These are phyloP conservation scores for Columbina picui DNA, from an alignment of 2,113 vertebrate genomes.

Conservation along the genomic window DNA sequence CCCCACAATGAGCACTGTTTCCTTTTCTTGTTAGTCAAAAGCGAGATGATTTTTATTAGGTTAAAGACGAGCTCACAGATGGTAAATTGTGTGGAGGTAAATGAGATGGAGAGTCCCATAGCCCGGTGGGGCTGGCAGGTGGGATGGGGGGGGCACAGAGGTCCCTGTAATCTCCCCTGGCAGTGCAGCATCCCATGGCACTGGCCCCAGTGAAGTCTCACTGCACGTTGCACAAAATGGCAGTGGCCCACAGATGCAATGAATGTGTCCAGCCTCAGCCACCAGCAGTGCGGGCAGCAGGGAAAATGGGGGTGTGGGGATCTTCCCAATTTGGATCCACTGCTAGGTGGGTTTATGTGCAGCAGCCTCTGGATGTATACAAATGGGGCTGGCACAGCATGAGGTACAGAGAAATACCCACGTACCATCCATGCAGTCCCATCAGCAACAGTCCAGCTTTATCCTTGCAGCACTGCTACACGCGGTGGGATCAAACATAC, in stretches of 20 bases:
- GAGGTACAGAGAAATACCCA: neutral
- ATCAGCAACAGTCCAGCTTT: neutral
- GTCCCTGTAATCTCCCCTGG: neutral
- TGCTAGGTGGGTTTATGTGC: neutral
- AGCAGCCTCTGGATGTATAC: neutral
- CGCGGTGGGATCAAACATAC: neutral
- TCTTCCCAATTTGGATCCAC: neutral
- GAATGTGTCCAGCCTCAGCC: neutral
- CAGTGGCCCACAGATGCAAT: neutral
- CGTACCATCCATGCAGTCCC: accelerated
- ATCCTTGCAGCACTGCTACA: accelerated
- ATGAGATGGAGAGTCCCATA: slow-evolving; percentile 81
- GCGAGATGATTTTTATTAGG: slow-evolving; percentile 89
- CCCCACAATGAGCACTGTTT: slow-evolving; percentile 92
- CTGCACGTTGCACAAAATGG: neutral
- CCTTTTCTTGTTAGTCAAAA: slow-evolving; percentile 94
- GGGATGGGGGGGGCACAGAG: neutral
- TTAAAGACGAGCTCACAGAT: slow-evolving; percentile 91
- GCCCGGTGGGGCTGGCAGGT: slow-evolving; percentile 17
- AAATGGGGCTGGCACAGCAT: neutral
- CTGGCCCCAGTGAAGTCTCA: accelerated
- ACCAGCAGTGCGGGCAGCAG: accelerated
- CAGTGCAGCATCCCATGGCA: neutral
- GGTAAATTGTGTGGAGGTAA: slow-evolving; percentile 85
- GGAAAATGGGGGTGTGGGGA: accelerated